A percentile compares a stretch with the other conserved stretches of the same genome.
These are phyloP conservation scores for Drosophila obscura DNA, from an alignment of 1,140 invertebrate species.

Conservation along the genomic window DNA sequence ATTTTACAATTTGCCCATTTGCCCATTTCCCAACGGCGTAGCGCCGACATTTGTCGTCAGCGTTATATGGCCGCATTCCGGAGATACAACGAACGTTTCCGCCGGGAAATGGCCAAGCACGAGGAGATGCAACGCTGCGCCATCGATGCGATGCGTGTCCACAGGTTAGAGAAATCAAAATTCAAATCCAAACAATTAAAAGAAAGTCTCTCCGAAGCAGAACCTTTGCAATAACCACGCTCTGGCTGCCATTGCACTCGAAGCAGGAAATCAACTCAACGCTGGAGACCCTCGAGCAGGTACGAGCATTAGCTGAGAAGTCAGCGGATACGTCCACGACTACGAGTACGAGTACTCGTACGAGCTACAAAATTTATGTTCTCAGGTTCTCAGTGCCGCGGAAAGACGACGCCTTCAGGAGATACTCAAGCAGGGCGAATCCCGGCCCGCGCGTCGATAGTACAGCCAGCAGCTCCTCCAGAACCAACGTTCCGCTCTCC, in stretches of 20 bases:
- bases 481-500: no score
- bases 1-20: slow-evolving; percentile 55
- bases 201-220: slow-evolving; percentile 8
- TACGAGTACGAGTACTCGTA: not conserved
- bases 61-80: slow-evolving; percentile 75
- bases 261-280: slow-evolving; percentile 80
- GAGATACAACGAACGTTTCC: slow-evolving; percentile 78
- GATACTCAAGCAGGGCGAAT: slow-evolving; percentile 73
- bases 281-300: slow-evolving; percentile 75
- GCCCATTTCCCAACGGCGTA: slow-evolving; percentile 17
- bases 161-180: slow-evolving; percentile 57
- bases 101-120: slow-evolving; percentile 77
- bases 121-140: slow-evolving; percentile 81
- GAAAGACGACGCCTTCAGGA: slow-evolving; percentile 81
- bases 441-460: slow-evolving; percentile 54
- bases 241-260: slow-evolving; percentile 79
- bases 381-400: slow-evolving; percentile 65
- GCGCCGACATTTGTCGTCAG: slow-evolving; percentile 72
- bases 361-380: slow-evolving; percentile 11
- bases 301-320: slow-evolving; percentile 22
- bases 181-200: no score
- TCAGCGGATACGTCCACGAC: slow-evolving; percentile 5
- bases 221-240: slow-evolving; percentile 79
- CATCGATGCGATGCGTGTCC: slow-evolving; percentile 80
- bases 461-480: slow-evolving; percentile 11